These are phyloP conservation scores for Drosophila austrosaltans DNA, from an alignment of 2,888 invertebrate species.

Conservation along the genomic window DNA sequence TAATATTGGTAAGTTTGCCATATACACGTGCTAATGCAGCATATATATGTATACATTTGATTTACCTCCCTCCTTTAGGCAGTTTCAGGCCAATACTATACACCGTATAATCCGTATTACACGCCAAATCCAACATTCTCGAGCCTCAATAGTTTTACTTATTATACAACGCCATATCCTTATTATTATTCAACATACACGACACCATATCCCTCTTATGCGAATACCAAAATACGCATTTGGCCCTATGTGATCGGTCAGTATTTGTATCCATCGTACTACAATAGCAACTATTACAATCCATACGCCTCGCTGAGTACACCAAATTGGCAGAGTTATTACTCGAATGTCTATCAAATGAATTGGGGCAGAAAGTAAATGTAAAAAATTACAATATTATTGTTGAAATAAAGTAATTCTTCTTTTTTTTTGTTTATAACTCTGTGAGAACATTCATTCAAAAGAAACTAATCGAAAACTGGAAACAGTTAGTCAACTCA, in stretches of 20 bases:
- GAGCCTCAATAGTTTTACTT: conserved; percentile 60
- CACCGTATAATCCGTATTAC: conserved; percentile 65
- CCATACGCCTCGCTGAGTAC: conserved; percentile 58
- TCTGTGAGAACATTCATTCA: neutral
- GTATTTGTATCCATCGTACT: conserved; percentile 68
- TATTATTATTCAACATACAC: conserved; percentile 55
- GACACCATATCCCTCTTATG: conserved; percentile 42
- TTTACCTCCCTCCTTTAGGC: conserved; percentile 25
- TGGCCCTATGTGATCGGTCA: conserved; percentile 78
- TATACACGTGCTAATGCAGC: too few species aligned
- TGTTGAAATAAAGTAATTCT: conserved; percentile 1
- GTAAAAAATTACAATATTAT: neutral
- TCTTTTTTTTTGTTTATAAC: conserved; percentile 1
- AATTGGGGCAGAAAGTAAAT: conserved; percentile 61
- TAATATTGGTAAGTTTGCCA: conserved; percentile 3
- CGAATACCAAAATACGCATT: conserved; percentile 55
- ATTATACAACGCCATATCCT: conserved; percentile 52
- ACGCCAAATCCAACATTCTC: conserved; percentile 71
- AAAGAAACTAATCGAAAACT: neutral
- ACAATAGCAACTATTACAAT: conserved; percentile 62
- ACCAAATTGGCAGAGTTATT: conserved; percentile 64
- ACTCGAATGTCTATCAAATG: conserved; percentile 55
- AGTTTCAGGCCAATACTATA: conserved; percentile 55
- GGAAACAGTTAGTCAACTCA: conserved; percentile 26
- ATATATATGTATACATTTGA: neutral